Evolutionary conservation across 2,797 vertebrate genomes (phyloP).

Genomic region (Tympanoctomys barrerae): DNA sequence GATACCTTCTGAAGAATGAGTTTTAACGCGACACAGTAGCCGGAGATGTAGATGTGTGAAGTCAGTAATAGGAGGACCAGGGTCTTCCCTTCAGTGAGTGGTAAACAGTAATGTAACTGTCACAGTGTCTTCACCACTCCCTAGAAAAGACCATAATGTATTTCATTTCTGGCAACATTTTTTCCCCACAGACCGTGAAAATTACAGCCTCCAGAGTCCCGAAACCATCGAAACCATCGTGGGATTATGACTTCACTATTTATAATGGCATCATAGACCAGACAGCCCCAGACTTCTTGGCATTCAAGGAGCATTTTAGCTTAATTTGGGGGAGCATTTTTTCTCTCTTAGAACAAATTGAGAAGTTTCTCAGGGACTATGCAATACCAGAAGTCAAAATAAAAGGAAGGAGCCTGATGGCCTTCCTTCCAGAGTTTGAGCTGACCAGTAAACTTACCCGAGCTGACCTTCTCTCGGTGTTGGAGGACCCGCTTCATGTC

Average conservation of each 20-base stretch:
- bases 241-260: constrained; percentile 85
- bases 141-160: not conserved
- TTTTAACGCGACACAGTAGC: constrained; percentile 40
- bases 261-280: constrained; percentile 87
- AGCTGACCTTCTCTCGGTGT: constrained; percentile 86
- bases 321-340: constrained; percentile 88
- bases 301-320: constrained; percentile 89
- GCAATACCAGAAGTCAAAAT: constrained; percentile 89
- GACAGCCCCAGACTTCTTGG: constrained; percentile 86
- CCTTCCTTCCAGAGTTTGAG: constrained; percentile 83
- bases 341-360: constrained; percentile 86
- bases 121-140: not conserved
- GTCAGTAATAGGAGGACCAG: not conserved
- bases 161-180: constrained; percentile 65
- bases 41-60: constrained; percentile 84
- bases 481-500: constrained; percentile 89
- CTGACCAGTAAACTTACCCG: constrained; percentile 79
- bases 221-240: constrained; percentile 38
- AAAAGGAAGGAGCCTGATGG: constrained; percentile 85
- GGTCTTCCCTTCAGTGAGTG: not conserved
- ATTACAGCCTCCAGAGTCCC: not conserved
- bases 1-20: constrained; percentile 85
- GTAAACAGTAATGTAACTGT: not conserved
- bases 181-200: constrained; percentile 81
- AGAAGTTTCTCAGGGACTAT: constrained; percentile 89